A percentile compares a stretch with the other conserved stretches of the same genome.
phyloP scores from a whole-genome alignment of 2,797 vertebrate species.

The Hafferia zeledoni region DNA sequence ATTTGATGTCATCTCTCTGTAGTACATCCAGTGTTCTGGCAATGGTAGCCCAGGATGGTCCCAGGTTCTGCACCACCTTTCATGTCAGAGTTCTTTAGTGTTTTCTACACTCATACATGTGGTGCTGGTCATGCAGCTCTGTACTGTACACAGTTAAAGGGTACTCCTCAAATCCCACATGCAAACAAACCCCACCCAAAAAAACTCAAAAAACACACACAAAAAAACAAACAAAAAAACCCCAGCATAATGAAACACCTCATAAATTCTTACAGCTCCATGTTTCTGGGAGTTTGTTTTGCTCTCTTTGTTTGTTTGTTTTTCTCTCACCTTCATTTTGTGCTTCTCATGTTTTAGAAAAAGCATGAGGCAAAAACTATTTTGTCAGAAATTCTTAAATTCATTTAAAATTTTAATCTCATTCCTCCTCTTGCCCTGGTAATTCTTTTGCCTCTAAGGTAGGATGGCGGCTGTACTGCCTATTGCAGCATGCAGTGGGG shows the following conservation, averaged over 20 bases:
- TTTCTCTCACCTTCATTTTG: not conserved
- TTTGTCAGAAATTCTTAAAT: constrained; percentile 15
- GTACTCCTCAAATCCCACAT: not conserved
- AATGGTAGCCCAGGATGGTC: not conserved
- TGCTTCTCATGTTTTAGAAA: not conserved
- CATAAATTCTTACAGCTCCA: not conserved
- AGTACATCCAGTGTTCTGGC: not conserved
- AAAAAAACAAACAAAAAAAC: not conserved
- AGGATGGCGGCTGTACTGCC: not conserved
- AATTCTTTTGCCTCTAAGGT: not conserved
- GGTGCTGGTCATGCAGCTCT: not conserved
- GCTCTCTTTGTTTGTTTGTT: not conserved
- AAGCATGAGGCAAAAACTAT: not conserved
- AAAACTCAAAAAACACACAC: not conserved
- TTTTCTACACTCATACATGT: not conserved
- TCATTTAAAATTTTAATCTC: not conserved
- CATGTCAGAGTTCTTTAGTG: rapidly evolving
- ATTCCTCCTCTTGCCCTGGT: not conserved
- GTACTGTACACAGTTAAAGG: not conserved
- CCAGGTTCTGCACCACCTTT: not conserved
- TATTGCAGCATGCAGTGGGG: not conserved
- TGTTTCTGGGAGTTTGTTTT: not conserved
- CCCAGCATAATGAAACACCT: not conserved
- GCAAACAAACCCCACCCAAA: not conserved
- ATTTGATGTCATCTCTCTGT: not conserved